A percentile compares a stretch with the other conserved stretches of the same genome.
These are phyloP conservation scores for Chiloscyllium plagiosum DNA, from an alignment of 2,113 vertebrate species.

Conservation along the genomic window DNA sequence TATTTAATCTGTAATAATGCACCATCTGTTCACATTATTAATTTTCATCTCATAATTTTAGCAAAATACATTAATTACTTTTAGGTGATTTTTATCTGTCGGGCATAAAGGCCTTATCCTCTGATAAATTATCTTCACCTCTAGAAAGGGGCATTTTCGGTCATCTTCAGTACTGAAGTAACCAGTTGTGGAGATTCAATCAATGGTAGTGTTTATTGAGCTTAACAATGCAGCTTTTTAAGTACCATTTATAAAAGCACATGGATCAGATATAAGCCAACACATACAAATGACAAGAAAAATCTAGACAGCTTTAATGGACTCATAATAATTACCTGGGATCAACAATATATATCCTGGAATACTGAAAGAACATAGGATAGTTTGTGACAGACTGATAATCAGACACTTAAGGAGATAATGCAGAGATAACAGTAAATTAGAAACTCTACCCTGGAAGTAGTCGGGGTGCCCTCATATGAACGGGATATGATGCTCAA, in stretches of 20 bases:
- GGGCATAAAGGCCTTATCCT: background rate
- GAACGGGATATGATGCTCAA: no score
- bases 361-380: background rate
- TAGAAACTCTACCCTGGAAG: background rate
- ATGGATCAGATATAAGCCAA: background rate
- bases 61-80: conserved; percentile 4
- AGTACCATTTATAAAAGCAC: background rate
- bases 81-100: background rate
- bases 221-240: background rate
- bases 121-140: background rate
- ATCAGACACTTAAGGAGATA: background rate
- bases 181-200: background rate
- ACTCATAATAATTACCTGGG: background rate
- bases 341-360: background rate
- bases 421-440: background rate
- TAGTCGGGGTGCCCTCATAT: no score
- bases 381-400: background rate
- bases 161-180: background rate
- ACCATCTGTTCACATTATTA: background rate
- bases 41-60: conserved; percentile 9
- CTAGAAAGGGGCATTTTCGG: background rate
- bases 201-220: background rate
- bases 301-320: background rate
- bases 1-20: background rate
- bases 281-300: background rate